phyloP scores from a whole-genome alignment of 2,797 vertebrate genomes.

The Pipistrellus pygmaeus region DNA sequence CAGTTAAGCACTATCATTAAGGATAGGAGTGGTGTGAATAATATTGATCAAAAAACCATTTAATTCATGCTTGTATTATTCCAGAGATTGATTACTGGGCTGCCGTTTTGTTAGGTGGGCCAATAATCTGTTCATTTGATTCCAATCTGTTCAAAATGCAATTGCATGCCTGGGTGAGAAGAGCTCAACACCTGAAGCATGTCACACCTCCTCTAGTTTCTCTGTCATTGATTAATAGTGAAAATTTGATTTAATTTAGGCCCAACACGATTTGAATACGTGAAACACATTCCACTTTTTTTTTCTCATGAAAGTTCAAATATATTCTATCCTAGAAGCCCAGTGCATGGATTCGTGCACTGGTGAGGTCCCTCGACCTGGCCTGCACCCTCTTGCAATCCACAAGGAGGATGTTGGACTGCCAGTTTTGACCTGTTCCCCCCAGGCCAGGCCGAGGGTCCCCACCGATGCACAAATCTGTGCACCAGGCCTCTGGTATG shows the following conservation, averaged over 20 bases:
- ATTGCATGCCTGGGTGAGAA: neutral
- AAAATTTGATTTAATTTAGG: constrained; percentile 61
- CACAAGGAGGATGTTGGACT: too few species aligned
- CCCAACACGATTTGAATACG: constrained; percentile 35
- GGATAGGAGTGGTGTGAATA: constrained; percentile 68
- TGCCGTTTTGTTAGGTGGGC: constrained; percentile 55
- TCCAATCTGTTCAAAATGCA: constrained; percentile 54
- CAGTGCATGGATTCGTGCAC: too few species aligned
- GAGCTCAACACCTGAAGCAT: neutral
- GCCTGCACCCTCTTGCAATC: too few species aligned
- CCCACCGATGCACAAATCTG: too few species aligned
- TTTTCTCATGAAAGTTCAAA: constrained; percentile 53
- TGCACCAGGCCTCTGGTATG: too few species aligned
- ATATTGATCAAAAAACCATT: constrained; percentile 77
- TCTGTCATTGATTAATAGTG: constrained; percentile 23
- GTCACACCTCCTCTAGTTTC: neutral
- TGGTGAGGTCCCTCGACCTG: too few species aligned
- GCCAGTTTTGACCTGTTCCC: too few species aligned
- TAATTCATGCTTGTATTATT: constrained; percentile 77
- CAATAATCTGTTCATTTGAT: constrained; percentile 47
- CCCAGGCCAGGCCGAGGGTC: too few species aligned
- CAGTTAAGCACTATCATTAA: constrained; percentile 70
- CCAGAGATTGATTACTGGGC: constrained; percentile 59
- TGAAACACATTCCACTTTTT: neutral
- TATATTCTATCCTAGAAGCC: neutral